phyloP scores from a whole-genome alignment of 2,113 vertebrate genomes.

The Anoura caudifer region DNA sequence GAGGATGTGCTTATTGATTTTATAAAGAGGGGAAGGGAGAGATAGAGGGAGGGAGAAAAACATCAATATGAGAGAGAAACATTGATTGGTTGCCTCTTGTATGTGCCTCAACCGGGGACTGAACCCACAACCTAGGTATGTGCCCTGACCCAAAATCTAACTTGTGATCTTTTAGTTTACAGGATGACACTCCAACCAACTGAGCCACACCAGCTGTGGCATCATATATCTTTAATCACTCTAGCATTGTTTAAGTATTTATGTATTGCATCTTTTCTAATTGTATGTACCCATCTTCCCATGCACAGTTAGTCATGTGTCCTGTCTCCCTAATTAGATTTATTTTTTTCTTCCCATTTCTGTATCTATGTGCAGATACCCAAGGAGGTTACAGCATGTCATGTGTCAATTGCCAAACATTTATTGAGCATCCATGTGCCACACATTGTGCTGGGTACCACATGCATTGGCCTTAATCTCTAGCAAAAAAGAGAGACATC shows the following conservation, averaged over 20 bases:
- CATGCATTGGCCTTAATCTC: background rate
- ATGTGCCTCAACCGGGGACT: too few species aligned
- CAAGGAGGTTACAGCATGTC: background rate
- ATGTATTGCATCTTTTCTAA: background rate
- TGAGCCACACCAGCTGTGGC: too few species aligned
- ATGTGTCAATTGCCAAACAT: background rate
- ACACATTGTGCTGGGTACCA: background rate
- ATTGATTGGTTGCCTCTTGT: too few species aligned
- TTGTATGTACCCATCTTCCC: background rate
- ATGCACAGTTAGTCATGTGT: background rate
- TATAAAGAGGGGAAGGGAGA: too few species aligned
- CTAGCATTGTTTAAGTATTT: background rate
- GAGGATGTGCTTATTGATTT: too few species aligned
- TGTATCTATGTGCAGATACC: background rate
- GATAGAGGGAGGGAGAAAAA: too few species aligned
- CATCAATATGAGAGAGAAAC: too few species aligned
- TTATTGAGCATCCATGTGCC: background rate
- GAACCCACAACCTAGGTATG: too few species aligned
- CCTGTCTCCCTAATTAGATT: background rate
- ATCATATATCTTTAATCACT: background rate
- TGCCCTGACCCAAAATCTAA: too few species aligned
- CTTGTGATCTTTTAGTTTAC: too few species aligned
- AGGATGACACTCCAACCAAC: too few species aligned
- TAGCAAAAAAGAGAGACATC: background rate
- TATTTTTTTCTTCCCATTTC: background rate